Evolutionary conservation across 1,140 invertebrate genomes (phyloP).

Genomic region (Amphibalanus amphitrite): DNA sequence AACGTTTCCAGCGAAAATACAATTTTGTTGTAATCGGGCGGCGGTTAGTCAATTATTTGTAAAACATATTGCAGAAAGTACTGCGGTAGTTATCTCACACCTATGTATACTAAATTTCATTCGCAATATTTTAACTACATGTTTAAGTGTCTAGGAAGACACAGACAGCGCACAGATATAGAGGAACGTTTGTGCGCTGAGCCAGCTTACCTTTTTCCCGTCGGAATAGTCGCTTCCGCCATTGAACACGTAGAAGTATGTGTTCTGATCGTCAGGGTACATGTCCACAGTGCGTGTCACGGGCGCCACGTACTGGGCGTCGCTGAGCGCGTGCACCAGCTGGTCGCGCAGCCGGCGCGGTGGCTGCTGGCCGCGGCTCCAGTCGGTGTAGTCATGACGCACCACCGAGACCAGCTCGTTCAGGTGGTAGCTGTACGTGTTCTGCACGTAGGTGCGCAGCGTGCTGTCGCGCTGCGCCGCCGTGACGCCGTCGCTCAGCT

Average conservation of each 20-base stretch:
- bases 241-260: conserved; percentile 82
- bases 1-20: no score
- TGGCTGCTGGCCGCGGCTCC: conserved; percentile 54
- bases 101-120: no score
- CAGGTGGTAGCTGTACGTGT: conserved; percentile 32
- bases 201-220: no score
- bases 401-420: conserved; percentile 40
- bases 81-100: no score
- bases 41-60: no score
- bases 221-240: no score
- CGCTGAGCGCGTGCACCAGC: conserved; percentile 78
- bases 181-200: no score
- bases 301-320: conserved; percentile 76
- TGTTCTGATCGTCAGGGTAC: conserved; percentile 44
- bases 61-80: no score
- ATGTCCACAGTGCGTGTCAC: conserved; percentile 77
- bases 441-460: conserved; percentile 36
- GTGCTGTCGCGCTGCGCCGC: conserved; percentile 47
- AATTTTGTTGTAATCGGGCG: no score
- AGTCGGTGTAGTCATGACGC: conserved; percentile 94
- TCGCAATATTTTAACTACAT: no score
- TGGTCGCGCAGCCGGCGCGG: conserved; percentile 86
- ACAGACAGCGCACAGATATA: no score
- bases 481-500: conserved; percentile 45
- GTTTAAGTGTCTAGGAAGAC: no score